A percentile compares a stretch with the other conserved stretches of the same genome.
phyloP scores from a whole-genome alignment of 1,140 invertebrate genomes.

The Brachionus paranguensis region DNA sequence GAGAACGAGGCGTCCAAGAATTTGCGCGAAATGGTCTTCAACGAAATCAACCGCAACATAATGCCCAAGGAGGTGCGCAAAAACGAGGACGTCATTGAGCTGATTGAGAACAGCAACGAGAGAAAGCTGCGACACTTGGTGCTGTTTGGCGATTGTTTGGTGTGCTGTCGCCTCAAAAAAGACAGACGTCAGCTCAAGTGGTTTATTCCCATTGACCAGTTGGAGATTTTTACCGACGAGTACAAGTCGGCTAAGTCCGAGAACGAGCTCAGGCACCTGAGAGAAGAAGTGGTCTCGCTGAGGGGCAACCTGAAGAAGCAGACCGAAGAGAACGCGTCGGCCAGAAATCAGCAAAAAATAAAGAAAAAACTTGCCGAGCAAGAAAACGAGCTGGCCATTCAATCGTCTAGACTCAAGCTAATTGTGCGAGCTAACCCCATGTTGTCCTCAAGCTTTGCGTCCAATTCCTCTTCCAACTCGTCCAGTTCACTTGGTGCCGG shows the following conservation, averaged over 20 bases:
- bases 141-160: conserved; percentile 32
- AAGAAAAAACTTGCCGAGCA: conserved; percentile 39
- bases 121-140: neutral
- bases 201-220: conserved; percentile 31
- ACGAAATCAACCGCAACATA: conserved; percentile 31
- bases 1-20: conserved; percentile 25
- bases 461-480: neutral
- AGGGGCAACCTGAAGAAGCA: conserved; percentile 17
- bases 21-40: conserved; percentile 16
- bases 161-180: conserved; percentile 31
- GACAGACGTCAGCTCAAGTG: conserved; percentile 20
- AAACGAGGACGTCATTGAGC: conserved; percentile 29
- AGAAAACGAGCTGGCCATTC: conserved; percentile 32
- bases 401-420: conserved; percentile 17
- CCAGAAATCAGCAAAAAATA: conserved; percentile 31
- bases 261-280: conserved; percentile 5
- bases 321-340: conserved; percentile 27
- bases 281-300: neutral
- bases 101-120: conserved; percentile 11
- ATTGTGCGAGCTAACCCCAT: conserved; percentile 16
- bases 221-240: conserved; percentile 2
- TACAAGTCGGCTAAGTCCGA: conserved; percentile 9
- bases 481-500: neutral
- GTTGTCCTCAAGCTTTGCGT: neutral
- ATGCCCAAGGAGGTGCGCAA: conserved; percentile 37